phyloP scores from a whole-genome alignment of 2,888 invertebrate species.

The Piscicola geometra region DNA sequence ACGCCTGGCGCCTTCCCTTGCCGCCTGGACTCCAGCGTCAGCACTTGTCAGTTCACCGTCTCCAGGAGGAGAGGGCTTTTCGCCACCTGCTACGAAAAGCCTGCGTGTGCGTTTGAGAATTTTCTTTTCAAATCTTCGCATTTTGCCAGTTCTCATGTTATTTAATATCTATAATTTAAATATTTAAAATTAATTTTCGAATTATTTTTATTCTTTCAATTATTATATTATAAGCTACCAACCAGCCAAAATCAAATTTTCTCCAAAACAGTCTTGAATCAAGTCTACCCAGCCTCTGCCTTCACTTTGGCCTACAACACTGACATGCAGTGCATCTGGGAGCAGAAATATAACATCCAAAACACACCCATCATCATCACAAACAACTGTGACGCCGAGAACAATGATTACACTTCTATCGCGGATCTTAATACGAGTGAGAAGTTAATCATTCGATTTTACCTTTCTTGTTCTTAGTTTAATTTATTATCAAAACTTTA shows the following conservation, averaged over 20 bases:
- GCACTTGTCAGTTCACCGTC: constrained; percentile 11
- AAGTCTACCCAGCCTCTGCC: background rate
- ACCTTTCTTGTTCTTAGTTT: too few species aligned
- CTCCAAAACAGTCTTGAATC: background rate
- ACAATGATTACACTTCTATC: background rate
- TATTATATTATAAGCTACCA: too few species aligned
- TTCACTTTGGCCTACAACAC: background rate
- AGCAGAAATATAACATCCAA: constrained; percentile 30
- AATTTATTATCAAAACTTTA: too few species aligned
- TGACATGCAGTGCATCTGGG: constrained; percentile 15
- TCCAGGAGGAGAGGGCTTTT: constrained; percentile 26
- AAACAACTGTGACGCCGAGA: constrained; percentile 16
- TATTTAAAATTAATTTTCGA: background rate
- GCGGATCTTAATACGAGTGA: constrained; percentile 21
- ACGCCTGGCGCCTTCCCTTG: background rate
- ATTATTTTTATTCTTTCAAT: too few species aligned
- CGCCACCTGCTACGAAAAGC: constrained; percentile 20
- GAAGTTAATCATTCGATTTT: too few species aligned
- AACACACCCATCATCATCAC: constrained; percentile 5
- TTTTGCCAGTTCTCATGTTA: too few species aligned
- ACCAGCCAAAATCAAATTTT: too few species aligned
- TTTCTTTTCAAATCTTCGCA: too few species aligned
- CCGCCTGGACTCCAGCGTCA: background rate
- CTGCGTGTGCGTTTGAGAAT: too few species aligned
- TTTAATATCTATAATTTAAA: background rate